These are phyloP conservation scores for Bombus waltoni DNA, from an alignment of 1,140 invertebrate species.

Conservation along the genomic window DNA sequence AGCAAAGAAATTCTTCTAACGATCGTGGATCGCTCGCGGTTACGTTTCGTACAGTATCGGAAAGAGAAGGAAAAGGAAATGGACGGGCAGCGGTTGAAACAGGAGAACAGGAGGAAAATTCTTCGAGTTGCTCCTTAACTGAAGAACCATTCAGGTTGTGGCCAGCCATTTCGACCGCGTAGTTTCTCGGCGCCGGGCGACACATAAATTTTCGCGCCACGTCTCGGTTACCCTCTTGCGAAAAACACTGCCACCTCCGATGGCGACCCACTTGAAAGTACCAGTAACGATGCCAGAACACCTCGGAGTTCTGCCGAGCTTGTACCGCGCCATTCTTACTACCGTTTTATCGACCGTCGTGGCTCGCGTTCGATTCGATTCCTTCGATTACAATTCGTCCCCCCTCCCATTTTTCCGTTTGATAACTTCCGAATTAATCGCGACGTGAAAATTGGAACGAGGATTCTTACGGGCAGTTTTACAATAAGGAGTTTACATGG, in stretches of 20 bases:
- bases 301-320: conserved; percentile 1
- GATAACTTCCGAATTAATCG: not conserved
- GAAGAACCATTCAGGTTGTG: conserved; percentile 36
- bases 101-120: conserved; percentile 36
- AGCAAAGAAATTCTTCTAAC: not conserved
- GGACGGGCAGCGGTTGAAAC: no score
- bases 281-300: conserved; percentile 10
- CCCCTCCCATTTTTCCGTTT: not conserved
- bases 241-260: conserved; percentile 2
- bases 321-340: not conserved
- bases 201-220: conserved; percentile 65
- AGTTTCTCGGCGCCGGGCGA: conserved; percentile 57
- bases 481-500: not conserved
- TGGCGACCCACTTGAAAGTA: conserved; percentile 31
- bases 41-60: not conserved
- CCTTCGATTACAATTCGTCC: not conserved
- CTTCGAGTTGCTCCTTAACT: conserved; percentile 35
- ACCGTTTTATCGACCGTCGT: not conserved
- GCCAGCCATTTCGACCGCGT: conserved; percentile 28
- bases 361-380: not conserved
- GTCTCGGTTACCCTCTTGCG: conserved; percentile 18
- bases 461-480: not conserved
- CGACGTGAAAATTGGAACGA: not conserved
- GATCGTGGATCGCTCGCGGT: not conserved
- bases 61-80: no score